phyloP scores from a whole-genome alignment of 2,113 vertebrate genomes.

The Aldabrachelys gigantea region DNA sequence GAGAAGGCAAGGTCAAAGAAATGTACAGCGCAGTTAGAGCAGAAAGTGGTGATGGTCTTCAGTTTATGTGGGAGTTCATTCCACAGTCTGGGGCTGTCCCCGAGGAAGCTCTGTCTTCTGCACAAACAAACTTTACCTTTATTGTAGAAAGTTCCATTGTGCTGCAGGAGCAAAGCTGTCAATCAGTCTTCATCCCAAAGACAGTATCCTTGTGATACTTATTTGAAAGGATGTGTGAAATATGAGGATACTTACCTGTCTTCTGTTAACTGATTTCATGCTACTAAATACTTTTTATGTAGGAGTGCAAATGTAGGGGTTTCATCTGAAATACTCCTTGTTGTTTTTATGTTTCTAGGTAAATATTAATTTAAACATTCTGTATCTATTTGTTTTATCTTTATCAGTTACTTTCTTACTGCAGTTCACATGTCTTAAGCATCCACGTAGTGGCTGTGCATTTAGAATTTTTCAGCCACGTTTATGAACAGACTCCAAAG shows the following conservation, averaged over 20 bases:
- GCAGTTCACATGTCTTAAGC: background rate
- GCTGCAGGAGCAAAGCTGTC: constrained; percentile 37
- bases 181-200: constrained; percentile 8
- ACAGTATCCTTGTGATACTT: background rate
- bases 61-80: constrained; percentile 34
- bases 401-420: background rate
- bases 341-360: background rate
- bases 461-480: background rate
- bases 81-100: constrained; percentile 44
- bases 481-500: background rate
- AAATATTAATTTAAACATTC: background rate
- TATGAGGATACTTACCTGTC: background rate
- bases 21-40: constrained; percentile 28
- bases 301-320: background rate
- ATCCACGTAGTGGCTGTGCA: background rate
- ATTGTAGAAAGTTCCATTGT: background rate
- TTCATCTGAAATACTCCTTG: background rate
- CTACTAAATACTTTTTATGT: background rate
- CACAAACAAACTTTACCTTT: constrained; percentile 2
- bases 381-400: background rate
- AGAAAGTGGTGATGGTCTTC: background rate
- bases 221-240: background rate
- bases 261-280: background rate
- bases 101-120: background rate
- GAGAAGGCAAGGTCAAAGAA: background rate